Evolutionary conservation across 1,140 invertebrate genomes (phyloP).

Genomic region (Leptinotarsa undecemlineata): DNA sequence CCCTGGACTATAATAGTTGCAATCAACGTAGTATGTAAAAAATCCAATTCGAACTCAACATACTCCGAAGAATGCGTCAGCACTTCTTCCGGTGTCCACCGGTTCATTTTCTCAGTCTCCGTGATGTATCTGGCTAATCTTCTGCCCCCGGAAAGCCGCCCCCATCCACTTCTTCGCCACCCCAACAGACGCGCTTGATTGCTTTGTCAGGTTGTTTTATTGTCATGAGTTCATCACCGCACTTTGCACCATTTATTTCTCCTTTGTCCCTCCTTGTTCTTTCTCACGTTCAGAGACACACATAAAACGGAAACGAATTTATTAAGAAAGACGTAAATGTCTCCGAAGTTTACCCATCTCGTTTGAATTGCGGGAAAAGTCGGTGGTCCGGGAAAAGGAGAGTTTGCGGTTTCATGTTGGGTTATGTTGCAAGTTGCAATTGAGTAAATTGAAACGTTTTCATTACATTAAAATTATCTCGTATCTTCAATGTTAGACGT

Average conservation of each 20-base stretch:
- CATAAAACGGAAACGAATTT: slow-evolving; percentile 4
- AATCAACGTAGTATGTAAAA: neutral
- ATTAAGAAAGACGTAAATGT: neutral
- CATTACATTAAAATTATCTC: too few relatives aligned
- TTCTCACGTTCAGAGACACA: neutral
- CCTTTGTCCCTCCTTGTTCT: slow-evolving; percentile 12
- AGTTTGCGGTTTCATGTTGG: neutral
- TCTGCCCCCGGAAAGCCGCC: slow-evolving; percentile 24
- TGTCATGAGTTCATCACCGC: slow-evolving; percentile 43
- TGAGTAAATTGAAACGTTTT: too few relatives aligned
- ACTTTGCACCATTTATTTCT: slow-evolving; percentile 41
- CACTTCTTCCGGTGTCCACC: neutral
- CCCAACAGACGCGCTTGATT: slow-evolving; percentile 45
- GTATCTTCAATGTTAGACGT: too few relatives aligned
- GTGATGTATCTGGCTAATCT: slow-evolving; percentile 53
- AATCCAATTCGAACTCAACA: neutral
- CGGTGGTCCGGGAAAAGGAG: neutral
- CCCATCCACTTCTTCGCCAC: slow-evolving; percentile 22
- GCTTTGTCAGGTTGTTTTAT: slow-evolving; percentile 52
- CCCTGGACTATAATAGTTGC: neutral
- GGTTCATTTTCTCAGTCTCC: slow-evolving; percentile 19
- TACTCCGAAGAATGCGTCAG: neutral
- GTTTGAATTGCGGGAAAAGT: neutral
- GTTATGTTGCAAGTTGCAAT: too few relatives aligned
- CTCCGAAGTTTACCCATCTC: neutral